Percentiles rank a stretch among this genome's conserved stretches.
These are phyloP conservation scores for Chironex yamaguchii DNA, from an alignment of 30 jellyfish, hydroid and myxozoan species.

Conservation along the genomic window DNA sequence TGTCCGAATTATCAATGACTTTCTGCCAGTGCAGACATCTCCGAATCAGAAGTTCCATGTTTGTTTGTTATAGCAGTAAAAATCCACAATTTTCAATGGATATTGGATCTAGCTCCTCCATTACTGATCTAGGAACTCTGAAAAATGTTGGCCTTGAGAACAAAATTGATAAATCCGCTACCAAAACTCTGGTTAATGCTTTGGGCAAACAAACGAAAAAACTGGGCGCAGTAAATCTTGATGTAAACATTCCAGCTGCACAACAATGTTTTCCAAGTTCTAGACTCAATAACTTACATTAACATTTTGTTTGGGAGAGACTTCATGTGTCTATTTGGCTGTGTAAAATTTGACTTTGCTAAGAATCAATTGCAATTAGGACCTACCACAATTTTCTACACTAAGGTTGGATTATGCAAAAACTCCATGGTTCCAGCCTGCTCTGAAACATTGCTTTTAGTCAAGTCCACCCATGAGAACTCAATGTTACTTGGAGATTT, in stretches of 20 bases:
- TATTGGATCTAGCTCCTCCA: conserved; percentile 47
- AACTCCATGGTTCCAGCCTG: conserved; percentile 47
- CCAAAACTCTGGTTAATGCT: not conserved
- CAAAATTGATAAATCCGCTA: not conserved
- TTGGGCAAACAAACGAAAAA: not conserved
- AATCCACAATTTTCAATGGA: conserved; percentile 26
- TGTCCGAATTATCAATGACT: conserved; percentile 62
- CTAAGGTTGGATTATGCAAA: conserved; percentile 17
- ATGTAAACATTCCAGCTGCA: conserved; percentile 30
- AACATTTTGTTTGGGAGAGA: conserved; percentile 50
- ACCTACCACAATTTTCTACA: not conserved
- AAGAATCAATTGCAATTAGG: conserved; percentile 37
- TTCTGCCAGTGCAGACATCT: conserved; percentile 21
- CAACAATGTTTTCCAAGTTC: conserved; percentile 20
- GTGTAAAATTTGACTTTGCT: conserved; percentile 19
- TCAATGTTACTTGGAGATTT: conserved; percentile 37
- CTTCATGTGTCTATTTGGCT: conserved; percentile 19
- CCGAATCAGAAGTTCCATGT: conserved; percentile 34
- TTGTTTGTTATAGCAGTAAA: conserved; percentile 50
- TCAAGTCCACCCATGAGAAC: conserved; percentile 28
- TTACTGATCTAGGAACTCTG: conserved; percentile 24
- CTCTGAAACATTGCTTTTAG: conserved; percentile 46
- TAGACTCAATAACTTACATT: conserved; percentile 9
- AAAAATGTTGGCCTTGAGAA: conserved; percentile 22
- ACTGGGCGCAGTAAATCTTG: not conserved